Evolutionary conservation across 2,888 invertebrate genomes (phyloP).

Genomic region (Protophormia terraenovae): DNA sequence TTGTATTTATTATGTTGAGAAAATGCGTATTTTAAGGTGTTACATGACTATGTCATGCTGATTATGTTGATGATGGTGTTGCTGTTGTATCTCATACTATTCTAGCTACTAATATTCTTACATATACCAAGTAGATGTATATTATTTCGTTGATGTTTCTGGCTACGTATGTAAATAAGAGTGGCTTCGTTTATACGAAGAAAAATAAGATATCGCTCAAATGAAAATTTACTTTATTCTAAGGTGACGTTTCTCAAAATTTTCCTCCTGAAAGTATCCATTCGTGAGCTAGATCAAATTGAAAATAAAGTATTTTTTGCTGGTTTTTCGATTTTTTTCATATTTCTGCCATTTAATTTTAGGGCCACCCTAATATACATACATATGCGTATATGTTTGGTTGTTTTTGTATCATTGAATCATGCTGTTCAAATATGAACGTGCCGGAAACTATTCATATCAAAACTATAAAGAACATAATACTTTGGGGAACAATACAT

Average conservation of each 20-base stretch:
- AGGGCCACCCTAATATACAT: too few relatives aligned
- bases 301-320: too few relatives aligned
- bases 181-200: too few relatives aligned
- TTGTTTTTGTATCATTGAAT: background rate
- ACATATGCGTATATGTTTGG: background rate
- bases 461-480: constrained; percentile 54
- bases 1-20: background rate
- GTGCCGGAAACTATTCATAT: constrained; percentile 61
- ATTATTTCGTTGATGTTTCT: too few relatives aligned
- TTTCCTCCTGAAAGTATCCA: too few relatives aligned
- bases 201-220: too few relatives aligned
- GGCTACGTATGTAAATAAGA: too few relatives aligned
- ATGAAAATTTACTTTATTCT: too few relatives aligned
- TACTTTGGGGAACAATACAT: constrained; percentile 55
- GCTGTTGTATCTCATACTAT: background rate
- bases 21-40: constrained; percentile 61
- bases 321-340: too few relatives aligned
- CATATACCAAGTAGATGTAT: background rate
- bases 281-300: too few relatives aligned
- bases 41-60: constrained; percentile 41
- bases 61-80: constrained; percentile 33
- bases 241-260: too few relatives aligned
- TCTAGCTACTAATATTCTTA: constrained; percentile 10
- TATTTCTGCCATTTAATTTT: too few relatives aligned
- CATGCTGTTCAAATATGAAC: constrained; percentile 43